Percentiles rank a stretch among this genome's conserved stretches.
Conservation (phyloP, 2,113 vertebrate species). For the Poeciliopsis turrubarensis region DNA sequence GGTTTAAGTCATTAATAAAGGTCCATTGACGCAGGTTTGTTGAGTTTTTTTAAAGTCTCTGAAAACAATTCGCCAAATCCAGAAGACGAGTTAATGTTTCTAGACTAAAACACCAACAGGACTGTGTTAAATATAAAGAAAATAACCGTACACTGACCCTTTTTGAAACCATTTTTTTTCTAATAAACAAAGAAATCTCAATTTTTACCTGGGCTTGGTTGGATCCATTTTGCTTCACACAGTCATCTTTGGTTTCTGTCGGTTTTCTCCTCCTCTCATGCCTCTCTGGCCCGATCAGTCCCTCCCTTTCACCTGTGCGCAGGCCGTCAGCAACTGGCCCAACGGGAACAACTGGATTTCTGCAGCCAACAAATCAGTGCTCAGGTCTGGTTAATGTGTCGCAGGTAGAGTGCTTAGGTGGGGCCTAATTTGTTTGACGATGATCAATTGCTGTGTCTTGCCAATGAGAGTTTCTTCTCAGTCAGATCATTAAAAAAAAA, state of each 20-base stretch:
- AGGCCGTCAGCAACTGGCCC: conserved; percentile 63
- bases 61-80: conserved; percentile 14
- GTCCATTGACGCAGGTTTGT: not conserved
- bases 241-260: conserved; percentile 70
- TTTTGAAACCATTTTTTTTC: not conserved
- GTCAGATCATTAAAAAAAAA: conserved; percentile 1
- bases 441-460: conserved; percentile 23
- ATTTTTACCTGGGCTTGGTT: conserved; percentile 69
- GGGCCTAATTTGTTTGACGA: conserved; percentile 25
- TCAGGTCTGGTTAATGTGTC: conserved; percentile 47
- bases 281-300: conserved; percentile 25
- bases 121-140: not conserved
- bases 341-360: conserved; percentile 77
- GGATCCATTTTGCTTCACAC: conserved; percentile 71
- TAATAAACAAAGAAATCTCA: conserved; percentile 32
- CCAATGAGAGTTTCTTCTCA: conserved; percentile 29
- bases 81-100: not conserved
- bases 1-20: not conserved
- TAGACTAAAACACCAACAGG: conserved; percentile 4
- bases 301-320: conserved; percentile 66
- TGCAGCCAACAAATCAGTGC: conserved; percentile 55
- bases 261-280: conserved; percentile 47
- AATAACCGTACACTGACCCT: not conserved
- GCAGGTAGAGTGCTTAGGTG: conserved; percentile 24
- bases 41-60: not conserved